These are phyloP conservation scores for Meloidogyne chitwoodi DNA, from an alignment of 1,140 invertebrate species.

Conservation along the genomic window DNA sequence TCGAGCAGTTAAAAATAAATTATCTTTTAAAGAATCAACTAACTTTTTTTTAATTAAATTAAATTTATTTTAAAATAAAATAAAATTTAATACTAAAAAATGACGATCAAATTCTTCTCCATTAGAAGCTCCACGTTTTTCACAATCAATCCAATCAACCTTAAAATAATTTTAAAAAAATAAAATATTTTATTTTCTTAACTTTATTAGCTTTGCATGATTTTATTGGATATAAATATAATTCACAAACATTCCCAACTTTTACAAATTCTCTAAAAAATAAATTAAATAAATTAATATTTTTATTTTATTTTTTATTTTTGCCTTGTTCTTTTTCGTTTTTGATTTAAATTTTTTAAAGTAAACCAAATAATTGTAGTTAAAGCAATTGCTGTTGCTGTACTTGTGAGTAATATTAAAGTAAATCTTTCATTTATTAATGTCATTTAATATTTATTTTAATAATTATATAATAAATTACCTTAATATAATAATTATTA, in stretches of 20 bases:
- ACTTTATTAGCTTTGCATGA: slow-evolving; percentile 38
- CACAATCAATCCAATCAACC: slow-evolving; percentile 36
- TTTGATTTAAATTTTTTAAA: neutral
- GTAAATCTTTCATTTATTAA: neutral
- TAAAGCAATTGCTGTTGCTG: neutral
- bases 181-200: slow-evolving; percentile 9
- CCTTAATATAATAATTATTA: no score
- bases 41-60: neutral
- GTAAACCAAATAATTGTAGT: neutral
- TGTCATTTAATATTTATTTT: no score
- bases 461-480: no score
- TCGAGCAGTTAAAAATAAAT: slow-evolving; percentile 34
- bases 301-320: neutral
- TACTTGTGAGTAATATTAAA: neutral
- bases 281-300: neutral
- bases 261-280: neutral
- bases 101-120: slow-evolving; percentile 31
- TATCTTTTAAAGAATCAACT: slow-evolving; percentile 2
- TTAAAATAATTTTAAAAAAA: neutral
- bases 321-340: neutral
- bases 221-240: slow-evolving; percentile 37
- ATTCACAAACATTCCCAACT: neutral
- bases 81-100: slow-evolving; percentile 24
- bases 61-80: neutral
- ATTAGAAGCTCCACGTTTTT: slow-evolving; percentile 10